Evolutionary conservation across 2,113 vertebrate species (phyloP).

Genomic region (Trinectes maculatus): DNA sequence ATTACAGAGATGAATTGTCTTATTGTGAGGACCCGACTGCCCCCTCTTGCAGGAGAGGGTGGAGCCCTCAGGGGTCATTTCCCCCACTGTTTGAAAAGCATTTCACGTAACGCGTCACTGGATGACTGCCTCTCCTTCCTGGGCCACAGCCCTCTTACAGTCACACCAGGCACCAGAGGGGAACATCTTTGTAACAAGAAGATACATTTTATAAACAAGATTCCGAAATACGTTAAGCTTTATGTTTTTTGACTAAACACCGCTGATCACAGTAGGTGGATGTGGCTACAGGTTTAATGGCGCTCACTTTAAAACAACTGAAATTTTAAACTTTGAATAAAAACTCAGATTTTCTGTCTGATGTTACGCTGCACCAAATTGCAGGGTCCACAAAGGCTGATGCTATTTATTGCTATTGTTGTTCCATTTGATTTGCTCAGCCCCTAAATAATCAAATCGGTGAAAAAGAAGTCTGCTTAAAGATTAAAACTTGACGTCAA

Average conservation of each 20-base stretch:
- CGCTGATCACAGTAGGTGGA: not conserved
- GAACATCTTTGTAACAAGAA: slow-evolving; percentile 1
- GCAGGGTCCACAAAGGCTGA: no score
- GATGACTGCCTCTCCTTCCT: slow-evolving; percentile 52
- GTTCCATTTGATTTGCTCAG: not conserved
- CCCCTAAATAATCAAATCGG: not conserved
- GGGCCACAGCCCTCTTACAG: slow-evolving; percentile 37
- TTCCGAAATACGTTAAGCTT: not conserved
- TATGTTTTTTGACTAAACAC: not conserved
- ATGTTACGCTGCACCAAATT: not conserved
- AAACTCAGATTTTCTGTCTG: not conserved
- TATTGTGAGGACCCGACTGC: slow-evolving; percentile 70
- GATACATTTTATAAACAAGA: not conserved
- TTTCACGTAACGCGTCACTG: slow-evolving; percentile 73
- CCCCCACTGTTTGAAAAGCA: slow-evolving; percentile 76
- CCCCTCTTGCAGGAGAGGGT: slow-evolving; percentile 60
- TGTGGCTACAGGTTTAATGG: not conserved
- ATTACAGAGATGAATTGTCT: slow-evolving; percentile 78
- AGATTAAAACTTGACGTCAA: slow-evolving; percentile 21
- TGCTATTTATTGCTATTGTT: not conserved
- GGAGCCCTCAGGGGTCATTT: slow-evolving; percentile 79
- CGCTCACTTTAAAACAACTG: not conserved
- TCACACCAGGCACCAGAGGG: slow-evolving; percentile 8
- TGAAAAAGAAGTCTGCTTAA: not conserved
- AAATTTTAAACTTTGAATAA: no score